phyloP scores from a whole-genome alignment of 2,113 vertebrate species.

The Maccullochella peelii region DNA sequence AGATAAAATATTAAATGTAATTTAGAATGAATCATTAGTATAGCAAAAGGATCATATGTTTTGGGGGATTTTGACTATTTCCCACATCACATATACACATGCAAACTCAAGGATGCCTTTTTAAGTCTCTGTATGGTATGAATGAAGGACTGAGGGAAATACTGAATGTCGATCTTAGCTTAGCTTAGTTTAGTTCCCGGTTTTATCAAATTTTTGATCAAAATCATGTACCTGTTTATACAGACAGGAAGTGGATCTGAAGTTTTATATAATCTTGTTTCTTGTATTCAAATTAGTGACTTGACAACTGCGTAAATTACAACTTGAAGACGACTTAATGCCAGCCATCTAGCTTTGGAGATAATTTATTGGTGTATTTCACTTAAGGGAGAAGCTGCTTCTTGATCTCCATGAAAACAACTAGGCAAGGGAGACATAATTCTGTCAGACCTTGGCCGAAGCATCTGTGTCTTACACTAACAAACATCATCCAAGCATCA shows the following conservation, averaged over 20 bases:
- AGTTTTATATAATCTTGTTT: too few relatives aligned
- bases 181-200: neutral
- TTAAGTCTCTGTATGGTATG: neutral
- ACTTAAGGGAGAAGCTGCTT: neutral
- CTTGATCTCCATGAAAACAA: conserved; percentile 17
- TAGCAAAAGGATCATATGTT: neutral
- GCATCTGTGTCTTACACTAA: too few relatives aligned
- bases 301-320: conserved; percentile 6
- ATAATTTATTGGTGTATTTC: conserved; percentile 7
- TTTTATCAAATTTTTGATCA: too few relatives aligned
- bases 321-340: conserved; percentile 1
- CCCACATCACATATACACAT: neutral
- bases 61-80: neutral
- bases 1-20: neutral
- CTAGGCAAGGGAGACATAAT: too few relatives aligned
- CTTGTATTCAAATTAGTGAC: too few relatives aligned
- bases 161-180: neutral
- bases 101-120: neutral
- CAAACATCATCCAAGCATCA: too few relatives aligned
- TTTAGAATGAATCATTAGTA: neutral
- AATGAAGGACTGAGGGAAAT: neutral
- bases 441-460: too few relatives aligned
- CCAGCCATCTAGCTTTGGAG: neutral
- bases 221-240: too few relatives aligned
- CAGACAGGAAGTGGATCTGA: neutral